Evolutionary conservation across 2,888 invertebrate genomes (phyloP).

Genomic region (Apocheima hispidaria): DNA sequence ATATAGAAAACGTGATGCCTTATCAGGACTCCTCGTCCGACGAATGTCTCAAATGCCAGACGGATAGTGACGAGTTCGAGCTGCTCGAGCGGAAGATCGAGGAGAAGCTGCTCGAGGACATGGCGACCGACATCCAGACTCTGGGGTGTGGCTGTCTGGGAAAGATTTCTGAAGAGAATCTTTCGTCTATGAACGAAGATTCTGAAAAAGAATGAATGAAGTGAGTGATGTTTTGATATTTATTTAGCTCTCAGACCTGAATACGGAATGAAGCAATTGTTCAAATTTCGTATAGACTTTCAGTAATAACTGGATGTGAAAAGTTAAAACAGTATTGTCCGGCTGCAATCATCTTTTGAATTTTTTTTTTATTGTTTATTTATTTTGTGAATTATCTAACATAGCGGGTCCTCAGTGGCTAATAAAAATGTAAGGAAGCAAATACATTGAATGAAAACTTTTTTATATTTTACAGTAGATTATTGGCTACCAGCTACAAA

Average conservation of each 20-base stretch:
- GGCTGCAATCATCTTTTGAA: too few species aligned
- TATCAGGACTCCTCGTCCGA: conserved; percentile 82
- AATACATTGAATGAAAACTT: too few species aligned
- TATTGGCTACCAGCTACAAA: too few species aligned
- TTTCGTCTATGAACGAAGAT: conserved; percentile 69
- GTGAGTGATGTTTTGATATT: not conserved
- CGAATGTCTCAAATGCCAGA: conserved; percentile 72
- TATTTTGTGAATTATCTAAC: too few species aligned
- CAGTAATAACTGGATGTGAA: too few species aligned
- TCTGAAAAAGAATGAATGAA: conserved; percentile 46
- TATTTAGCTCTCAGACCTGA: not conserved
- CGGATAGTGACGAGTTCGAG: conserved; percentile 73
- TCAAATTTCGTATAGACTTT: too few species aligned
- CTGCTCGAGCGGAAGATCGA: conserved; percentile 73
- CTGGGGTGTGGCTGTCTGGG: conserved; percentile 65
- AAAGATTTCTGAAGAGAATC: conserved; percentile 80
- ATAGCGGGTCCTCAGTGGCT: too few species aligned
- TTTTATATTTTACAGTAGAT: too few species aligned
- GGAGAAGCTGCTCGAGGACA: conserved; percentile 60
- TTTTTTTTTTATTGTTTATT: too few species aligned
- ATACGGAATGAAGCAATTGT: too few species aligned
- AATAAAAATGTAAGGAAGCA: too few species aligned
- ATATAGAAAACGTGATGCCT: conserved; percentile 74
- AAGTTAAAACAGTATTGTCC: too few species aligned
- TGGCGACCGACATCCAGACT: conserved; percentile 16